A percentile compares a stretch with the other conserved stretches of the same genome.
phyloP scores from a whole-genome alignment of 2,113 vertebrate genomes.

The Colius striatus region DNA sequence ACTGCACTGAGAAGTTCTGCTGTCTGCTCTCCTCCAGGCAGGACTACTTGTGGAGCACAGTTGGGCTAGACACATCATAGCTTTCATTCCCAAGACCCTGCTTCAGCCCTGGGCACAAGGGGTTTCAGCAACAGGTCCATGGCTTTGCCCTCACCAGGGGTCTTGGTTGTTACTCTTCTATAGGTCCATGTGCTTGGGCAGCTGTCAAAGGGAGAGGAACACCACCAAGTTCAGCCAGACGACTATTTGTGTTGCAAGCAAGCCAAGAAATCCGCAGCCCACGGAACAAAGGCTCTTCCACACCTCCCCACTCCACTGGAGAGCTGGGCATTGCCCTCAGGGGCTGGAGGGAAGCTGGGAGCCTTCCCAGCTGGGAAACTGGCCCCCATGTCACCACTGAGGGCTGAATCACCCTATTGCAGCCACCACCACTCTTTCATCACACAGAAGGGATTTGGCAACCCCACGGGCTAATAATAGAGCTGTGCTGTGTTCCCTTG shows the following conservation, averaged over 20 bases:
- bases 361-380: neutral
- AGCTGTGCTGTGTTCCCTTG: neutral
- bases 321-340: rapidly evolving
- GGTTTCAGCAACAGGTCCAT: rapidly evolving
- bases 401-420: slow-evolving; percentile 20
- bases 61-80: neutral
- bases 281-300: neutral
- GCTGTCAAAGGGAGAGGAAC: neutral
- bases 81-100: neutral
- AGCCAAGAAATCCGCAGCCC: neutral
- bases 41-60: neutral
- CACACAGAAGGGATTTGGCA: slow-evolving; percentile 38
- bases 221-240: neutral
- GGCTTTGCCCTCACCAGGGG: neutral
- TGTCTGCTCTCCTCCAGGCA: neutral
- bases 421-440: slow-evolving; percentile 16
- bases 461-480: slow-evolving; percentile 38
- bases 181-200: neutral
- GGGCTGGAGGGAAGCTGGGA: neutral
- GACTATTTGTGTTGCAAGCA: neutral
- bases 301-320: neutral
- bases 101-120: neutral
- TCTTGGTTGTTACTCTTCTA: neutral
- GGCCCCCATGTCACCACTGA: neutral
- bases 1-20: rapidly evolving